Percentiles rank a stretch among this genome's conserved stretches.
Evolutionary conservation across 2,113 vertebrate genomes (phyloP).

Genomic region (Platichthys stellatus): DNA sequence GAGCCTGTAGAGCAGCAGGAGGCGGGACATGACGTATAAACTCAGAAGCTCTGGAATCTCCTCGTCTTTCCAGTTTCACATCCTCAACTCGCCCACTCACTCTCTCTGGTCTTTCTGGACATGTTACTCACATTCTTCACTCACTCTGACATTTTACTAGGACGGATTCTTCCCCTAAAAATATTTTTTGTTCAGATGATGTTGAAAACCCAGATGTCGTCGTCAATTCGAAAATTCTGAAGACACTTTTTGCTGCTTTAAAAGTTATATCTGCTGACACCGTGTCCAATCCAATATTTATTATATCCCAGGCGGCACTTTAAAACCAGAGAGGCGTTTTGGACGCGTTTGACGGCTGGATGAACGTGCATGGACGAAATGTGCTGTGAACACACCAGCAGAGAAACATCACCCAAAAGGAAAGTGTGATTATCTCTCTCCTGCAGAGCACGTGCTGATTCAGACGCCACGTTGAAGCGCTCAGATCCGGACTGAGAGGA

Average conservation of each 20-base stretch:
- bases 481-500: constrained; percentile 1
- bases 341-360: neutral
- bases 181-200: neutral
- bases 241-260: constrained; percentile 17
- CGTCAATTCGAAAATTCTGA: neutral
- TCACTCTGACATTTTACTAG: no score
- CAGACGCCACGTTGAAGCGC: constrained; percentile 1
- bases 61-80: no score
- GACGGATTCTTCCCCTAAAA: no score
- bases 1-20: no score
- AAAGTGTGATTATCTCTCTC: neutral
- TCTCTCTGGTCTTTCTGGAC: no score
- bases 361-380: neutral
- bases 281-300: constrained; percentile 12
- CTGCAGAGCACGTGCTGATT: neutral
- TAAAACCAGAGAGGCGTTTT: neutral
- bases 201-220: neutral
- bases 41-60: no score
- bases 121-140: no score
- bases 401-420: neutral
- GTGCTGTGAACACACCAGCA: neutral
- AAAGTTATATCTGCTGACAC: constrained; percentile 16
- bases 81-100: no score
- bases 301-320: neutral
- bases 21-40: no score